A percentile compares a stretch with the other conserved stretches of the same genome.
Evolutionary conservation across 2,113 vertebrate species (phyloP).

Genomic region (Mormyrus iriodes): DNA sequence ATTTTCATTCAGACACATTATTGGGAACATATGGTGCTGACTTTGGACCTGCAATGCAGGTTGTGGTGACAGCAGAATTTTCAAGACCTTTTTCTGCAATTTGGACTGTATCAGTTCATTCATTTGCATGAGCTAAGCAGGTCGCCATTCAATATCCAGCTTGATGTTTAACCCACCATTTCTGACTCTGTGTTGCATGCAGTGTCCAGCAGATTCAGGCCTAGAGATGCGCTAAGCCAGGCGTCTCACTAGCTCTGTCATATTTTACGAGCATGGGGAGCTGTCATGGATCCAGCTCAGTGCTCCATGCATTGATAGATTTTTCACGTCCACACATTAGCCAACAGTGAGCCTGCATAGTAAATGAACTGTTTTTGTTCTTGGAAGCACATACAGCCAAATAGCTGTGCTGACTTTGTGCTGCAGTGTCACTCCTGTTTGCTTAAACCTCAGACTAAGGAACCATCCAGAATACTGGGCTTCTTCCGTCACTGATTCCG

Average conservation of each 20-base stretch:
- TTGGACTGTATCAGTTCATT: neutral
- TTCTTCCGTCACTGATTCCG: neutral
- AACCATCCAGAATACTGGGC: neutral
- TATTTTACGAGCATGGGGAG: neutral
- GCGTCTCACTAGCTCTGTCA: slow-evolving; percentile 28
- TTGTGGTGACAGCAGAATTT: neutral
- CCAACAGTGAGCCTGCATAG: neutral
- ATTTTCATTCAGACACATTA: neutral
- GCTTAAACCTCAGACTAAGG: neutral
- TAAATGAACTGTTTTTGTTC: slow-evolving; percentile 15
- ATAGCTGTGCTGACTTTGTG: slow-evolving; percentile 12
- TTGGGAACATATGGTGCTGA: neutral
- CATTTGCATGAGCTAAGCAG: neutral
- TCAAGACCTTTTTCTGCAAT: neutral
- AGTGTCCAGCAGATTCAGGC: slow-evolving; percentile 26
- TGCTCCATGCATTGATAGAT: slow-evolving; percentile 17
- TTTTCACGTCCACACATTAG: slow-evolving; percentile 36
- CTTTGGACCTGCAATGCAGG: neutral
- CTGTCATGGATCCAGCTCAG: slow-evolving; percentile 15
- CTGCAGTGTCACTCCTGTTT: neutral
- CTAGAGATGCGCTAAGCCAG: neutral
- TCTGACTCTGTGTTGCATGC: slow-evolving; percentile 28
- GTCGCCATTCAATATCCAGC: neutral
- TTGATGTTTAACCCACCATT: slow-evolving; percentile 30
- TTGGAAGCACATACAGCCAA: slow-evolving; percentile 15